Conservation (phyloP, 2,797 vertebrate species). For the Hemibagrus guttatus region DNA sequence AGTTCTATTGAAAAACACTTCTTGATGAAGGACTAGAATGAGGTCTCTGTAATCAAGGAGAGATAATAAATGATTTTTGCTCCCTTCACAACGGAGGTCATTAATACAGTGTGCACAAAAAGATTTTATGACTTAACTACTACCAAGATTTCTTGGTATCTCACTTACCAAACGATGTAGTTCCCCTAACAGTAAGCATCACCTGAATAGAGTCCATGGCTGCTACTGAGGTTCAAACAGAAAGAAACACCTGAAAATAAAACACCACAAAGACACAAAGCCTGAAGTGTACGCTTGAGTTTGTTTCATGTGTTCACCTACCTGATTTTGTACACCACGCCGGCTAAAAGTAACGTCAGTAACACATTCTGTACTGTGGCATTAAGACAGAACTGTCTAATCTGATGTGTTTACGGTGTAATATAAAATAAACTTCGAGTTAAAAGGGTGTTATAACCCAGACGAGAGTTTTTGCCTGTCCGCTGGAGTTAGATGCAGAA, state of each 20-base stretch:
- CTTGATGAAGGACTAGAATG: not conserved
- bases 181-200: constrained; percentile 83
- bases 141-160: not conserved
- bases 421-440: not conserved
- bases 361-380: not conserved
- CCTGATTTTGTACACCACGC: not conserved
- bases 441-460: not conserved
- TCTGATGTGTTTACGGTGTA: rapidly evolving
- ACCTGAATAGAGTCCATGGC: constrained; percentile 84
- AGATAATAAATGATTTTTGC: not conserved
- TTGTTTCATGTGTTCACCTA: not conserved
- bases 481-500: not conserved
- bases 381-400: no score
- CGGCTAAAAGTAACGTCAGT: not conserved
- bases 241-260: constrained; percentile 11
- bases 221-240: constrained; percentile 22
- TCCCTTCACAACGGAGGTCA: not conserved
- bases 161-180: constrained; percentile 80
- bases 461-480: not conserved
- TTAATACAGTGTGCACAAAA: not conserved
- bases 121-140: not conserved
- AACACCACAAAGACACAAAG: not conserved
- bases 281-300: not conserved
- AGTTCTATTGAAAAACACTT: not conserved
- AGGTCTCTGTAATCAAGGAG: not conserved